Percentiles rank a stretch among this genome's conserved stretches.
phyloP scores from a whole-genome alignment of 2,888 invertebrate species.

The Troides aeacus region DNA sequence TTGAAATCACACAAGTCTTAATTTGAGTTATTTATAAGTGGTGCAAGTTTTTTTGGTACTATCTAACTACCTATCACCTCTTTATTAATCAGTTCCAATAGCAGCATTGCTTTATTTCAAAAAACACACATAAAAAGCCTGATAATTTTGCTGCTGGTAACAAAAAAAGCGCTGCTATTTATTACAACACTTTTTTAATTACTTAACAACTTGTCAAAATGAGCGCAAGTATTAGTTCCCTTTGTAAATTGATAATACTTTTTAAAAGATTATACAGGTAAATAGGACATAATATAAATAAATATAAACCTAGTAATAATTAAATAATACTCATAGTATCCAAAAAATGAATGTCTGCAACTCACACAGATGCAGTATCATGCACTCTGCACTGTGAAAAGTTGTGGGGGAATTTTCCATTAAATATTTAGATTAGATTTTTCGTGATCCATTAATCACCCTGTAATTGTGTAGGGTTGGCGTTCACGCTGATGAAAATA shows the following conservation, averaged over 20 bases:
- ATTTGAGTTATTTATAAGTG: too few species aligned
- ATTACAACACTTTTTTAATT: too few species aligned
- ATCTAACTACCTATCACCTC: too few species aligned
- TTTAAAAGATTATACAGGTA: neutral
- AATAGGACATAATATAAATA: neutral
- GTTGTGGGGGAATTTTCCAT: constrained; percentile 74
- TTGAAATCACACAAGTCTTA: too few species aligned
- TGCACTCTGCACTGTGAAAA: constrained; percentile 35
- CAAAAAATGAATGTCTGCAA: constrained; percentile 8
- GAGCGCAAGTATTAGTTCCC: too few species aligned
- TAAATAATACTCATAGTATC: neutral
- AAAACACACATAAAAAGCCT: too few species aligned
- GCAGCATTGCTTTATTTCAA: too few species aligned
- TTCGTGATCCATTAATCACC: constrained; percentile 77
- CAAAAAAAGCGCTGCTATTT: too few species aligned
- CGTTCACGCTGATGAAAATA: constrained; percentile 57
- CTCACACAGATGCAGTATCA: constrained; percentile 20
- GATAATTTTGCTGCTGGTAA: too few species aligned
- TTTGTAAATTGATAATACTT: neutral
- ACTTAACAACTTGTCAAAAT: too few species aligned
- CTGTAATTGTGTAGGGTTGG: constrained; percentile 71
- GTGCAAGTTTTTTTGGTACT: too few species aligned
- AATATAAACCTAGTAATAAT: neutral
- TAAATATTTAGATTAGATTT: constrained; percentile 80
- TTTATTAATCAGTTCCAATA: too few species aligned